Conservation (phyloP, 2,113 vertebrate species). For the cat (Felis catus) region DNA sequence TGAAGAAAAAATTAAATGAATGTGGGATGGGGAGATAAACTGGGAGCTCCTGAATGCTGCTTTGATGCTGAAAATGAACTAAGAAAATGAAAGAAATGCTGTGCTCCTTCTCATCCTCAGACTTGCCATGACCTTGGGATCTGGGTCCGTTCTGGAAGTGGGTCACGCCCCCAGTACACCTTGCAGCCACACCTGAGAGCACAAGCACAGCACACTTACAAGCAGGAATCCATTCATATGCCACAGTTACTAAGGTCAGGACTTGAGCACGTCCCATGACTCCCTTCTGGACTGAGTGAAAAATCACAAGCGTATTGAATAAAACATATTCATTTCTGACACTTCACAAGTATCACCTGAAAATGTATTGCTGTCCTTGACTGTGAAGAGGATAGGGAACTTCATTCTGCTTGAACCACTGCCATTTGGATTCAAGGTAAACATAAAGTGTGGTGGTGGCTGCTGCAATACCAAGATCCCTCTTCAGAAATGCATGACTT, state of each 20-base stretch:
- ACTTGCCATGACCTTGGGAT: neutral
- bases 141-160: neutral
- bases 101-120: neutral
- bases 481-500: neutral
- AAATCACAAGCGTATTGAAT: neutral
- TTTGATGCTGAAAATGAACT: neutral
- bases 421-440: neutral
- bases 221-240: neutral
- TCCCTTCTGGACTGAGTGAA: neutral
- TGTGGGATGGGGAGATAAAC: neutral
- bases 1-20: neutral
- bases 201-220: rapidly evolving
- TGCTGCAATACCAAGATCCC: neutral
- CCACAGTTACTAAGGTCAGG: neutral
- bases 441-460: neutral
- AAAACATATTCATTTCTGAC: neutral
- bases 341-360: neutral
- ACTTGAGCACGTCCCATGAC: neutral
- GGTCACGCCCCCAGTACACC: neutral
- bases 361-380: neutral
- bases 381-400: neutral
- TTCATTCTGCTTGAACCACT: neutral
- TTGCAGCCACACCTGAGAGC: neutral
- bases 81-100: neutral
- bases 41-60: neutral